Conservation (phyloP, 2,113 vertebrate species). For the Petaurus breviceps region DNA sequence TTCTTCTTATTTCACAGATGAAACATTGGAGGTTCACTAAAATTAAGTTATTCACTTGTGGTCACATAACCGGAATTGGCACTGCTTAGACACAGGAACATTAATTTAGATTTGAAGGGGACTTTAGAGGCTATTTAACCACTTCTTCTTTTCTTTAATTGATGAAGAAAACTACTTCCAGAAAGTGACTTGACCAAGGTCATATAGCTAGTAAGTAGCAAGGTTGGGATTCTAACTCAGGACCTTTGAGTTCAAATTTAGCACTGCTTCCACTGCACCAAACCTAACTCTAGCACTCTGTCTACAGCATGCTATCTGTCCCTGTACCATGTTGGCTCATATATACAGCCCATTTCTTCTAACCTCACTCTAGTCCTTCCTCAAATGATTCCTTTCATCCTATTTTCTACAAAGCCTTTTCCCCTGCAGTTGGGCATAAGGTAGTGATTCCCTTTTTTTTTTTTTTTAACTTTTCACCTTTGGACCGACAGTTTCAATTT, state of each 20-base stretch:
- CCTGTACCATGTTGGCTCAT: not conserved
- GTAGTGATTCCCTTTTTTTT: not conserved
- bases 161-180: not conserved
- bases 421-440: not conserved
- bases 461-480: not conserved
- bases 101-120: not conserved
- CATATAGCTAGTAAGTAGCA: not conserved
- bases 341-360: not conserved
- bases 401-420: conserved; percentile 18
- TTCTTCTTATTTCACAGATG: not conserved
- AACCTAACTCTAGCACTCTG: not conserved
- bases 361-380: not conserved
- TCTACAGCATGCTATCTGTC: not conserved
- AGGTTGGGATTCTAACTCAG: not conserved
- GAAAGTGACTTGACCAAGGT: not conserved
- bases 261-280: not conserved
- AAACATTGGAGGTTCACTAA: not conserved
- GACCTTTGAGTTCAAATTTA: not conserved
- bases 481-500: not conserved
- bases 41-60: not conserved
- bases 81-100: not conserved
- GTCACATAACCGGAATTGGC: not conserved
- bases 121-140: not conserved
- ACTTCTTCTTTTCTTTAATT: not conserved
- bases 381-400: conserved; percentile 18